Percentiles rank a stretch among this genome's conserved stretches.
phyloP scores from a whole-genome alignment of 2,113 vertebrate genomes.

The Zosterops lateralis region DNA sequence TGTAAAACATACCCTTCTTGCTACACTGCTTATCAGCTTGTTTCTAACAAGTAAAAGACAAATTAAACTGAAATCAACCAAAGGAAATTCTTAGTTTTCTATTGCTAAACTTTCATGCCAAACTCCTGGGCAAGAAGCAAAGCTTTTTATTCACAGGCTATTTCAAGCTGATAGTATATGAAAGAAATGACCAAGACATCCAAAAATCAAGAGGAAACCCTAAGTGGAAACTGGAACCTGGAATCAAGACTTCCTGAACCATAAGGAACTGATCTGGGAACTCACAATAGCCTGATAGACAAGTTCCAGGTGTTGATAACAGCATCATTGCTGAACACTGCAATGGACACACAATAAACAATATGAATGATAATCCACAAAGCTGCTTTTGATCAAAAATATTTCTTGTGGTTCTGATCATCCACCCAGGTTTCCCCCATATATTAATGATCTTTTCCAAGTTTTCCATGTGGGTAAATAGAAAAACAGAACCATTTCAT shows the following conservation, averaged over 20 bases:
- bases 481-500: neutral
- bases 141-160: neutral
- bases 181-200: neutral
- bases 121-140: neutral
- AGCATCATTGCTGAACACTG: neutral
- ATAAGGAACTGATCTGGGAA: neutral
- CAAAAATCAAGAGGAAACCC: neutral
- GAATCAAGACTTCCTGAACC: neutral
- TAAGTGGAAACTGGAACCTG: neutral
- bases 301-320: neutral
- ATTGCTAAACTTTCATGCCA: neutral
- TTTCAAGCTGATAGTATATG: neutral
- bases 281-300: neutral
- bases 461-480: neutral
- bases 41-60: neutral
- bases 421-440: neutral
- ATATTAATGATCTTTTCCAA: neutral
- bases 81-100: neutral
- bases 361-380: neutral
- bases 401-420: neutral
- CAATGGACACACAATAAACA: neutral
- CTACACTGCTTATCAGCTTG: neutral
- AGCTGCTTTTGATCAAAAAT: neutral
- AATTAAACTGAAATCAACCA: neutral
- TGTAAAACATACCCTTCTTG: neutral